These are phyloP conservation scores for Meleagris gallopavo DNA, from an alignment of 2,113 vertebrate genomes.

Conservation along the genomic window DNA sequence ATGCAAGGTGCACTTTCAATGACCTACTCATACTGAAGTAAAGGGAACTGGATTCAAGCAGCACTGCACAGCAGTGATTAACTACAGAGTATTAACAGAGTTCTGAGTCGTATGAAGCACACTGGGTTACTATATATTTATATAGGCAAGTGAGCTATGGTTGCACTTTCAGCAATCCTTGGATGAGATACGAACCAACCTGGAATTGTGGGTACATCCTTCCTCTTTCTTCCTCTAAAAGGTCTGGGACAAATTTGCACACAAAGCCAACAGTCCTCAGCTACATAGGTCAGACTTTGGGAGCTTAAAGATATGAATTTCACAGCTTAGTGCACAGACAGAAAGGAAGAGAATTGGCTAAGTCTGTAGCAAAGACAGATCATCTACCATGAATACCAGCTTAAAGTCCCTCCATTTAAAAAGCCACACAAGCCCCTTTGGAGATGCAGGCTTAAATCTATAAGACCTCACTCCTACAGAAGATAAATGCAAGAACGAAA, in stretches of 20 bases:
- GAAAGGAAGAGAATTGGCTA: not conserved
- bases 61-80: not conserved
- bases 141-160: not conserved
- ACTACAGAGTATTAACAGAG: accelerated
- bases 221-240: not conserved
- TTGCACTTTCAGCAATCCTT: not conserved
- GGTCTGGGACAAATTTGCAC: not conserved
- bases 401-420: constrained; percentile 4
- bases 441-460: not conserved
- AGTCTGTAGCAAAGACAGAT: not conserved
- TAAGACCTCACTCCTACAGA: not conserved
- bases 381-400: not conserved
- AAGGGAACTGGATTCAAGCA: not conserved
- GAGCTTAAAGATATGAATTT: not conserved
- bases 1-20: not conserved
- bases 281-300: not conserved
- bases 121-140: accelerated
- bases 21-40: accelerated
- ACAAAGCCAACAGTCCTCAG: not conserved
- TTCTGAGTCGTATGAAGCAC: accelerated
- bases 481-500: constrained; percentile 17
- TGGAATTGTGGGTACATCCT: not conserved
- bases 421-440: not conserved
- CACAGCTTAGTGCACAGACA: not conserved
- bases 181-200: accelerated